Base-by-base conservation (phyloP, 2,797 vertebrate species). In the Poecilia gillii region DNA sequence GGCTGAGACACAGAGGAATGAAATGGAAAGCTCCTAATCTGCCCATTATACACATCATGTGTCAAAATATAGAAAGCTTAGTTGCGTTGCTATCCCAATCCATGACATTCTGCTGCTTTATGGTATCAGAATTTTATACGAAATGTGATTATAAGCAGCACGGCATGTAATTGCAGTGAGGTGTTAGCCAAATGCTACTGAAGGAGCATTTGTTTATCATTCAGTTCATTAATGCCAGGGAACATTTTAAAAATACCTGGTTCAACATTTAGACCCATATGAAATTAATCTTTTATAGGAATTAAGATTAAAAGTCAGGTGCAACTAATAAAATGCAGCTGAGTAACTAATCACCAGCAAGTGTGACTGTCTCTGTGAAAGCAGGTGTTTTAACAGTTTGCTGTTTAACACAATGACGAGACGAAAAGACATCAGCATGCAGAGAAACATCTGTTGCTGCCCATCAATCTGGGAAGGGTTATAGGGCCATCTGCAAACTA, bases 61-160 rank as follows among this genome's bases (percentile, higher is more conserved):
- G 90, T 93, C 91, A 91, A 91, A 93, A 93, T 91, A 92, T 89
- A 90, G 88, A 91, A 83, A 81, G 88, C 85, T 87, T 87, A 90
- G 90, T 90, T 87, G 85, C 78, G 74, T 81, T 88, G 87, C 87
- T 83, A 85, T 90, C 85, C 82, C 72, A 18, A 73, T 79, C 87
- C 90, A 86, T 89, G 85, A 87, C 87, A 90, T 91, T 86, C 74
- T 76, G 76, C 75, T 73, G 87, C 84, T 90, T 87, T 91, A 85
- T 88, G 85, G 81, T 74, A 88, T 91, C 85, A 85, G 79, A 85
- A 89, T 80, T 73, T 85, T 74, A 89, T 85, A 88, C 91, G 89
- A 85, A 91, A 89, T 92, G 92, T 90, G 70, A 87, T 89, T 91
- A 90, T 91, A 86, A 89, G 85, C 75, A 91, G 83, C 86, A 57